Conservation (phyloP, 2,888 invertebrate genomes). For the Dolomedes plantarius region DNA sequence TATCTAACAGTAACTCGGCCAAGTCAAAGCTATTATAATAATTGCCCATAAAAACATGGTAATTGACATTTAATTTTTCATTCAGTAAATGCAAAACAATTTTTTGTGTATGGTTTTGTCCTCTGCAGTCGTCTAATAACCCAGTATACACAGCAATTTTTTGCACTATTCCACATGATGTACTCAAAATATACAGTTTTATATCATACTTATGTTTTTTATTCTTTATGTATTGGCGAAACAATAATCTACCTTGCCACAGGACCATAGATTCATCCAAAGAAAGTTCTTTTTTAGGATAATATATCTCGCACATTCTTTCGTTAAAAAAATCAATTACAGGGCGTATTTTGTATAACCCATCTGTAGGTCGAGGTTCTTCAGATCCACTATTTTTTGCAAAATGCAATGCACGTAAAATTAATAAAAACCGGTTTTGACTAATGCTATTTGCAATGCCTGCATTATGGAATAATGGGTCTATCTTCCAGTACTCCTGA, state of each 20-base stretch:
- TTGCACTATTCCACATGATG: conserved; percentile 69
- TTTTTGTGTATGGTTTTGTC: conserved; percentile 24
- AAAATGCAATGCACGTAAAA: conserved; percentile 31
- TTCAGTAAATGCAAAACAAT: conserved; percentile 36
- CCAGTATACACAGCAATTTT: conserved; percentile 48
- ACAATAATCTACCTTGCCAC: conserved; percentile 75
- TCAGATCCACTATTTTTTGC: conserved; percentile 36
- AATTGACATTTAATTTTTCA: conserved; percentile 46
- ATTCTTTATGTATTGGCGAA: conserved; percentile 75
- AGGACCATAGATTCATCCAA: conserved; percentile 76
- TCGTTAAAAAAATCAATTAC: conserved; percentile 38
- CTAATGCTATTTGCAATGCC: conserved; percentile 43
- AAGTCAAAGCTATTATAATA: conserved; percentile 39
- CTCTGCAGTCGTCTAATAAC: conserved; percentile 33
- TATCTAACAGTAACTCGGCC: conserved; percentile 36
- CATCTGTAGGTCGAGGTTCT: conserved; percentile 31
- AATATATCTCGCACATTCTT: conserved; percentile 33
- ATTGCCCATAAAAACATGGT: conserved; percentile 41
- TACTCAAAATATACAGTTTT: conserved; percentile 75
- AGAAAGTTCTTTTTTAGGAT: conserved; percentile 46
- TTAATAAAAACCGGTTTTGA: conserved; percentile 46
- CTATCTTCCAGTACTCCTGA: conserved; percentile 39
- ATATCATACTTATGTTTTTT: conserved; percentile 75
- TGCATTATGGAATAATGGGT: conserved; percentile 42
- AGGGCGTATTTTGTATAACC: conserved; percentile 25